A percentile compares a stretch with the other conserved stretches of the same genome.
Evolutionary conservation across 2,113 vertebrate genomes (phyloP).

Genomic region (Sula dactylatra): DNA sequence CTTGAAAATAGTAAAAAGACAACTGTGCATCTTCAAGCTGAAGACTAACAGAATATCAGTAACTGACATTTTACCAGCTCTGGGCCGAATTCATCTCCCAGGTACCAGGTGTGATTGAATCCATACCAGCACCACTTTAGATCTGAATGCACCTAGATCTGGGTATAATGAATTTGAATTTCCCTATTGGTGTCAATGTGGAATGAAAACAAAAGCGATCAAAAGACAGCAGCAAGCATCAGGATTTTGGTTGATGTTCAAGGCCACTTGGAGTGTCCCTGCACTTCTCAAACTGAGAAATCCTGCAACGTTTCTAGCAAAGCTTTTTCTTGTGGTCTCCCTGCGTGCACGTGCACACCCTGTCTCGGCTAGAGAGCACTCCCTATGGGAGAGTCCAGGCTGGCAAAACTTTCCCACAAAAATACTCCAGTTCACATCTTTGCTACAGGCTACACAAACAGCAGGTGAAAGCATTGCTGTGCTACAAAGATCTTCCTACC

Average conservation of each 20-base stretch:
- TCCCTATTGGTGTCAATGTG: neutral
- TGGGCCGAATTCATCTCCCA: neutral
- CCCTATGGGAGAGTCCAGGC: neutral
- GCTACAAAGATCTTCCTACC: neutral
- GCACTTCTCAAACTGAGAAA: neutral
- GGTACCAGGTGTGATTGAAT: neutral
- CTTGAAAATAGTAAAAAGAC: neutral
- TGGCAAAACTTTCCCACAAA: neutral
- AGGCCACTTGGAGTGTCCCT: neutral
- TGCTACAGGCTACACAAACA: slow-evolving; percentile 2
- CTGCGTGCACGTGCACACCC: fast-evolving
- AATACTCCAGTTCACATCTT: neutral
- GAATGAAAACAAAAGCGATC: neutral
- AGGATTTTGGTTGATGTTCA: neutral
- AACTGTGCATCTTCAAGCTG: neutral
- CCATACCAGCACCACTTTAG: neutral
- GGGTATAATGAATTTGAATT: neutral
- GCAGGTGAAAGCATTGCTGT: neutral
- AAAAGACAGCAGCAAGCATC: neutral
- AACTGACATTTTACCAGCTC: neutral
- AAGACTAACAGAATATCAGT: neutral
- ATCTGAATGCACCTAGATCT: neutral
- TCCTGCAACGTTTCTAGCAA: neutral
- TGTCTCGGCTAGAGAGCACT: neutral
- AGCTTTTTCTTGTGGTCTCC: neutral